Percentiles rank a stretch among this genome's conserved stretches.
These are phyloP conservation scores for Dicyrtoma fusca DNA, from an alignment of 2,888 invertebrate genomes.

Conservation along the genomic window DNA sequence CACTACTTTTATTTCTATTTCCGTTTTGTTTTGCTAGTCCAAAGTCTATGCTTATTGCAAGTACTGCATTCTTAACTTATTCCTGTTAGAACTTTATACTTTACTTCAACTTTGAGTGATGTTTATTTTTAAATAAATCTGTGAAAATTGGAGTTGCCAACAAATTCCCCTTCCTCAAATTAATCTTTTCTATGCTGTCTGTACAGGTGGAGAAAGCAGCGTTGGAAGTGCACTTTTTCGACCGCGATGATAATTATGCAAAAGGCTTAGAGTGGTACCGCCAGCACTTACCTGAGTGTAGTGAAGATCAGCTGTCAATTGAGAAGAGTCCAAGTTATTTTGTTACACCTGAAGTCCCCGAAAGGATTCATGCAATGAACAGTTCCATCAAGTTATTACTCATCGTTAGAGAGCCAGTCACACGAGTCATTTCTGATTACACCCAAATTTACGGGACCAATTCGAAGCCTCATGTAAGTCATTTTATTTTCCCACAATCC, in stretches of 20 bases:
- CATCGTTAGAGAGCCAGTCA: constrained; percentile 94
- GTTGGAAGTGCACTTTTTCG: constrained; percentile 96
- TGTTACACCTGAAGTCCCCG: constrained; percentile 92
- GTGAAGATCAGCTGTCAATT: constrained; percentile 88
- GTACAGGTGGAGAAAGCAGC: constrained; percentile 87
- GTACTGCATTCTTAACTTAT: too few relatives aligned
- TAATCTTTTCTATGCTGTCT: background rate
- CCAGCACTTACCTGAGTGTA: constrained; percentile 91
- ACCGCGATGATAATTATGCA: constrained; percentile 88
- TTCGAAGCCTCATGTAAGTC: constrained; percentile 37
- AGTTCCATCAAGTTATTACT: constrained; percentile 84
- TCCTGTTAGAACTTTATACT: too few relatives aligned
- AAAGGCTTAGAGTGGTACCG: constrained; percentile 94
- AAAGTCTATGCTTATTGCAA: too few relatives aligned
- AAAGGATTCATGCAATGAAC: constrained; percentile 92
- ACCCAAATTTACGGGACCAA: constrained; percentile 71
- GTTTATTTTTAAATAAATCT: too few relatives aligned
- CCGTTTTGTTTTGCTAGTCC: too few relatives aligned
- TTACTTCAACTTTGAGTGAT: too few relatives aligned
- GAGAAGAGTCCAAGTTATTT: constrained; percentile 99
- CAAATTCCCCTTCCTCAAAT: background rate
- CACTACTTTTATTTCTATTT: too few relatives aligned
- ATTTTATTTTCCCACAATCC: too few relatives aligned
- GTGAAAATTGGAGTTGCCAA: background rate
- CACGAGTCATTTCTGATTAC: constrained; percentile 94